Base-by-base conservation (phyloP, 2,113 vertebrate species). In the Erythrocercus mccallii region DNA sequence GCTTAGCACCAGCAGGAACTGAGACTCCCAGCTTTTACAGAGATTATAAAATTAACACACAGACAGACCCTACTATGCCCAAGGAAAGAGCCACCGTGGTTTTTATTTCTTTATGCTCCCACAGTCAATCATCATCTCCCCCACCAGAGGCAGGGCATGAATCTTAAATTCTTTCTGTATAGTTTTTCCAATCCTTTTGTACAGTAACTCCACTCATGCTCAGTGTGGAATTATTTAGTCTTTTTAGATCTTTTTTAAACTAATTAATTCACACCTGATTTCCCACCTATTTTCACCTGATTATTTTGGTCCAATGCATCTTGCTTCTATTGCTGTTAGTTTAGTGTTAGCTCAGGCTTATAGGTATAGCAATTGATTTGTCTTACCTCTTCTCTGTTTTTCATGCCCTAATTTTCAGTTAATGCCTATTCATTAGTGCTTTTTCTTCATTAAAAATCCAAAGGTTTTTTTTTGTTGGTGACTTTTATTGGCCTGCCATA, bases 381-480 rank as follows among this genome's bases (percentile, higher is more conserved):
- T 65, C 69, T 94, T 57, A 57, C 60, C 72, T 86, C 51, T 88
- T 86, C 45, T 79, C 30, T 86, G 38, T 68, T 77, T 94, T 88
- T 28, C 38, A 45, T 70, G 35, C 35, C 27, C 68, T 90, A 88
- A 86, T 91, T 95, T 91, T 88, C 72, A 93, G 92, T 92, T 94
- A 93, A 87, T 87, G 24, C 40, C 47, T 74, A n/a, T 81, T 91
- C 65, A 84, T 86, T 91, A 86, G 30, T 65, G 42, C 11, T 90
- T 94, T 90, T 82, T 47, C 80, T 69, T 69, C 57, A 84, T 66
- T 86, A 81, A 88, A 91, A 84, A 45, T 33, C n/a, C 77, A 68
- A 61, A 65, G n/a, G 5, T 22, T 79, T 81, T 85, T 88, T 84
- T 47, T 47, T 22, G 37, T 19, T 73, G 40, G 33, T 70, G 47